Evolutionary conservation across 2,113 vertebrate species (phyloP).

Genomic region (Cyanocitta stelleri): DNA sequence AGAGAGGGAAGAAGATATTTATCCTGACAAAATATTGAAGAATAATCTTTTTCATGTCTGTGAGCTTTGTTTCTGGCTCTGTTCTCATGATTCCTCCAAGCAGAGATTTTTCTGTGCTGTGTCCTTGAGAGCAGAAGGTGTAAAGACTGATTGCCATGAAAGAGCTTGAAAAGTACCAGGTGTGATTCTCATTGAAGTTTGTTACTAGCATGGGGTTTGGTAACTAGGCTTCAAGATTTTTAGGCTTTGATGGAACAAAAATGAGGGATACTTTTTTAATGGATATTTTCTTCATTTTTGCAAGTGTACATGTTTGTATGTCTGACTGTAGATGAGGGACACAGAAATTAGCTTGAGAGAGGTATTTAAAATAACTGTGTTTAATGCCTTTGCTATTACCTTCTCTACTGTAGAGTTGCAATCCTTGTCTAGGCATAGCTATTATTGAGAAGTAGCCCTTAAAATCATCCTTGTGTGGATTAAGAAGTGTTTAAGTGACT

Average conservation of each 20-base stretch:
- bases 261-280: neutral
- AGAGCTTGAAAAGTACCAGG: neutral
- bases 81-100: neutral
- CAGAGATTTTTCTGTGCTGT: neutral
- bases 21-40: neutral
- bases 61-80: neutral
- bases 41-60: neutral
- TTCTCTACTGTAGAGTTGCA: neutral
- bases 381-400: neutral
- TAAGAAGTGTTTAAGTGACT: neutral
- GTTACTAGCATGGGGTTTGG: neutral
- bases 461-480: neutral
- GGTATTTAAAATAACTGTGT: neutral
- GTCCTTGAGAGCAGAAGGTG: conserved; percentile 28
- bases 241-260: neutral
- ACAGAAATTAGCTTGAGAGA: neutral
- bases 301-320: accelerated
- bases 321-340: neutral
- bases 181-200: neutral
- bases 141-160: neutral
- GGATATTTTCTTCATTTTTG: neutral
- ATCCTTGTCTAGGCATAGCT: neutral
- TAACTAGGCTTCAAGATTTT: neutral
- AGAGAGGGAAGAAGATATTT: neutral
- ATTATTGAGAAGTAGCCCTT: neutral